Conservation (phyloP, 2,113 vertebrate species). For the Junco hyemalis region DNA sequence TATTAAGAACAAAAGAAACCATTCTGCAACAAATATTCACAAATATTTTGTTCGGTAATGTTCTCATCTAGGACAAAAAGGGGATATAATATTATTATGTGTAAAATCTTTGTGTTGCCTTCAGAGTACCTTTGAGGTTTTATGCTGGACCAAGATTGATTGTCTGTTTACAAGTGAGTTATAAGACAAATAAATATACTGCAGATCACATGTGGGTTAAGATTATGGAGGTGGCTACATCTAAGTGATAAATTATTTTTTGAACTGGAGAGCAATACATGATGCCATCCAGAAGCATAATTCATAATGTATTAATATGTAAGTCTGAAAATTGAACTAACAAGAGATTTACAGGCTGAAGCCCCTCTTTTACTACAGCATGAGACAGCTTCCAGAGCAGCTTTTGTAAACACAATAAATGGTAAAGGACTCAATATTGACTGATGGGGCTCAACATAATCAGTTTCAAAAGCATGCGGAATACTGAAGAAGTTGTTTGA, state of each 20-base stretch:
- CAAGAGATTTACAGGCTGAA: conserved; percentile 52
- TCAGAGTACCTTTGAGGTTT: background rate
- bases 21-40: background rate
- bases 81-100: background rate
- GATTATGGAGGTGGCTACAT: background rate
- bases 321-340: conserved; percentile 26
- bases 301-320: conserved; percentile 43
- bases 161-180: background rate
- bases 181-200: conserved; percentile 10
- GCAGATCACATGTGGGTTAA: background rate
- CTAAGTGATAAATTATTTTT: conserved; percentile 6
- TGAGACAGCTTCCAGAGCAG: conserved; percentile 8
- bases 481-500: background rate
- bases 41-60: background rate
- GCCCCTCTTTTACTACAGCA: conserved; percentile 17
- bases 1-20: background rate
- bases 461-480: background rate
- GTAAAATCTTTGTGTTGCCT: background rate
- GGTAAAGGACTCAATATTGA: background rate
- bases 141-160: background rate
- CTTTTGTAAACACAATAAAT: conserved; percentile 5
- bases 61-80: background rate
- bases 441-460: background rate
- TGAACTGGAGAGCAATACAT: background rate
- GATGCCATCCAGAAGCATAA: background rate